Evolutionary conservation across 2,113 vertebrate genomes (phyloP).

Genomic region (Amblyopsis rosae): DNA sequence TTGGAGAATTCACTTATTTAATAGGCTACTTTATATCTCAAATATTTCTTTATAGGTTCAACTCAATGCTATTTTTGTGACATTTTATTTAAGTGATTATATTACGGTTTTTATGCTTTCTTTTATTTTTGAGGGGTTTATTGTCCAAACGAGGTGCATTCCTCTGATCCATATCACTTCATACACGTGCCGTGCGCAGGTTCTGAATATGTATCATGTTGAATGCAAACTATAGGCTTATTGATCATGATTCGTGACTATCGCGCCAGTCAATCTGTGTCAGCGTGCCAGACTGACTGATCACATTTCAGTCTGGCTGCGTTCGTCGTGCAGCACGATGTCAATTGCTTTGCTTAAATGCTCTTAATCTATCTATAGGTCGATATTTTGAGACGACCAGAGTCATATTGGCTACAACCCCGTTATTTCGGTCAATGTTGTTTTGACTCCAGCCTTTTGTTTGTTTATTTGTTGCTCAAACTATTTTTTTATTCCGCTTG

Average conservation of each 20-base stretch:
- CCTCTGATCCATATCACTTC: not conserved
- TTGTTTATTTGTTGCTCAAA: slow-evolving; percentile 5
- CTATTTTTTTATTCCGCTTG: slow-evolving; percentile 8
- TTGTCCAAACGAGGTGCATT: not conserved
- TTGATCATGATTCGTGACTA: slow-evolving; percentile 54
- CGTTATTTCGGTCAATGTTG: not conserved
- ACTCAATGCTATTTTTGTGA: no score
- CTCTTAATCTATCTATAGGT: slow-evolving; percentile 75
- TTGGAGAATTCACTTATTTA: no score
- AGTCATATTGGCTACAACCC: slow-evolving; percentile 24
- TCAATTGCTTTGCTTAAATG: slow-evolving; percentile 61
- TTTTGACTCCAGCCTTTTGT: not conserved
- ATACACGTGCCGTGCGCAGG: not conserved
- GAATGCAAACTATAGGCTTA: slow-evolving; percentile 8
- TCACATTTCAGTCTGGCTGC: not conserved
- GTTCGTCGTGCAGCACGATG: slow-evolving; percentile 43
- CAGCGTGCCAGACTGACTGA: slow-evolving; percentile 10
- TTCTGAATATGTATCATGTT: slow-evolving; percentile 32
- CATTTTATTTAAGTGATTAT: not conserved
- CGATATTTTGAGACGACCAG: slow-evolving; percentile 67
- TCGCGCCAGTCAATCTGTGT: not conserved
- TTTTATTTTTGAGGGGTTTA: not conserved
- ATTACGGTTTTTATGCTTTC: not conserved
- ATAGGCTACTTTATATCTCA: no score
- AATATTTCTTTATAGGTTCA: no score